phyloP scores from a whole-genome alignment of 2,797 vertebrate genomes.

The Menidia menidia region DNA sequence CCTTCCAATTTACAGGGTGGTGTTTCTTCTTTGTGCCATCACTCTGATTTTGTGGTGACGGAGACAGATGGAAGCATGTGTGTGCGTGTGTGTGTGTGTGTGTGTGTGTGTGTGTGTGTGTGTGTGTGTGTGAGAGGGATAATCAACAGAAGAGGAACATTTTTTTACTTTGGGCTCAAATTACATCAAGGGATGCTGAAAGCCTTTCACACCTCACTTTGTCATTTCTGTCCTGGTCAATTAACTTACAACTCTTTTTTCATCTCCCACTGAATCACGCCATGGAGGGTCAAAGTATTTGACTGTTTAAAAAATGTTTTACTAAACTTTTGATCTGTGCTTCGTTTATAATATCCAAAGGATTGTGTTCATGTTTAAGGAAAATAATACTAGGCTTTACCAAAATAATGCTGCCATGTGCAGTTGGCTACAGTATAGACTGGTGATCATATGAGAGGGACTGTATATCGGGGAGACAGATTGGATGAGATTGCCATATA shows the following conservation, averaged over 20 bases:
- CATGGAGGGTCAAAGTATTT: background rate
- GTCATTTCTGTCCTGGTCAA: background rate
- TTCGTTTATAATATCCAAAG: background rate
- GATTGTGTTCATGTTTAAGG: constrained; percentile 6
- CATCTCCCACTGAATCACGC: background rate
- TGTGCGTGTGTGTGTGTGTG: too few relatives aligned
- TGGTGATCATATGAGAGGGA: constrained; percentile 6
- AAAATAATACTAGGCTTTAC: constrained; percentile 1
- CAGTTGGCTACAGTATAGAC: constrained; percentile 17
- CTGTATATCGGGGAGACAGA: constrained; percentile 34
- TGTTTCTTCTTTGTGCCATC: constrained; percentile 44
- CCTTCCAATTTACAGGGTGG: constrained; percentile 41
- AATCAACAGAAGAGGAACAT: constrained; percentile 33
- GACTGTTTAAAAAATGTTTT: background rate
- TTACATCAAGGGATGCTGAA: constrained; percentile 34
- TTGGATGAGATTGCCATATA: constrained; percentile 53
- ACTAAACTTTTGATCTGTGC: background rate
- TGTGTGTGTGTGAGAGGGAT: background rate
- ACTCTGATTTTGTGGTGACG: constrained; percentile 50
- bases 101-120: too few relatives aligned
- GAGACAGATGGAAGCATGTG: constrained; percentile 64
- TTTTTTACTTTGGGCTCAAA: constrained; percentile 39
- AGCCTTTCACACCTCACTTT: constrained; percentile 19
- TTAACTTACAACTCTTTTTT: background rate
- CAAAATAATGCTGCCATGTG: constrained; percentile 11